Base-by-base conservation (phyloP, 2,113 vertebrate genomes). In the Perccottus glenii region DNA sequence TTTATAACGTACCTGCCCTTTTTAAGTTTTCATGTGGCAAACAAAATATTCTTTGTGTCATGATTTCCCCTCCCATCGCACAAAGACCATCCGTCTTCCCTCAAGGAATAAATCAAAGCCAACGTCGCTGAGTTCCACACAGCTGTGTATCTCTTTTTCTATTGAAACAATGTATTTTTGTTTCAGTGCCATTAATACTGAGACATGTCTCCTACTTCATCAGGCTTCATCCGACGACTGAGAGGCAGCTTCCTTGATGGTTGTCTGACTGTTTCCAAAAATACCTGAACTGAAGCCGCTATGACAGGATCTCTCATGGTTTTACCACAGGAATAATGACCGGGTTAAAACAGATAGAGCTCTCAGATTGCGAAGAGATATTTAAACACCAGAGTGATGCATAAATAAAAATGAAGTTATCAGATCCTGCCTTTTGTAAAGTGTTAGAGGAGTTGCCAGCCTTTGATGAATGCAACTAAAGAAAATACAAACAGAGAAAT, bases 51-150 rank as follows among this genome's bases (percentile, higher is more conserved):
- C 65, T 61, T 78, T 82, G 71, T 80, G 77, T 81, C 76, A 70
- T 74, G 81, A 70, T 78, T 74, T 60, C 42, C 27, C 53, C 27
- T 65, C 57, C 73, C 60, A 77, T 84, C 73, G 74, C 75, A 84
- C 77, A 76, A 86, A 87, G 66, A 72, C 72, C 36, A 60, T 83
- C 76, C 79, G 19, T 27, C 86, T 78, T 67, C 69, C 89, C 88
- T 82, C 44, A 76, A 87, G 88, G 87, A 89, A 91, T 85, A 90
- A 90, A 91, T 92, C 88, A 92, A 92, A 92, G 87, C 72, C 72
- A 84, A 62, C 59, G 47, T 70, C 83, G 81, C 80, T 70, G 74
- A 87, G 78, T 73, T 73, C 77, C 77, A 64, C 40, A 46, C 75
- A 80, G 84, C 89, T 85, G 76, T 71, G 78, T 81, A 52, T 85